These are phyloP conservation scores for Urocitellus parryii DNA, from an alignment of 2,113 vertebrate species.

Conservation along the genomic window DNA sequence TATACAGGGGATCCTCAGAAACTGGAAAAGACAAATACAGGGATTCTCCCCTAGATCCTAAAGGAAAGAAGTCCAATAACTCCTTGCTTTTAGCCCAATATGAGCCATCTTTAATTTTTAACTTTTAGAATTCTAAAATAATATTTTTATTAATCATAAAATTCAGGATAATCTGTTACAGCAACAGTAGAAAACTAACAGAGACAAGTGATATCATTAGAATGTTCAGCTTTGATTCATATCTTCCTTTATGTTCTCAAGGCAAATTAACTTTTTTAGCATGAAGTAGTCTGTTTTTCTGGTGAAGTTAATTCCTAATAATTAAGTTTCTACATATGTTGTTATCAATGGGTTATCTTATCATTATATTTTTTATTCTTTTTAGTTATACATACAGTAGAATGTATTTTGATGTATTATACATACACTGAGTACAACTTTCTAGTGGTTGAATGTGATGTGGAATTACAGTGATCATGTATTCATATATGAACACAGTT, in stretches of 20 bases:
- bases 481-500: too few relatives aligned
- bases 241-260: neutral
- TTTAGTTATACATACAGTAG: too few relatives aligned
- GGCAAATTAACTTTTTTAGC: neutral
- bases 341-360: neutral
- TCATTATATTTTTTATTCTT: neutral
- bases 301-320: neutral
- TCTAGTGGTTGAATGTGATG: too few relatives aligned
- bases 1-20: neutral
- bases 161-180: neutral
- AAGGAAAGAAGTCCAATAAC: neutral
- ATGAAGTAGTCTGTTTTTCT: neutral
- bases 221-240: neutral
- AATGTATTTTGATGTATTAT: too few relatives aligned
- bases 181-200: neutral
- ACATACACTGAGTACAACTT: too few relatives aligned
- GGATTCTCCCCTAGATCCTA: neutral
- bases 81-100: neutral
- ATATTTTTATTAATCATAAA: neutral
- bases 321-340: neutral
- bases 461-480: too few relatives aligned
- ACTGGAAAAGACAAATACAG: neutral
- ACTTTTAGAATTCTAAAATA: neutral
- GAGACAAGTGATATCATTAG: neutral
- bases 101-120: neutral